Evolutionary conservation across 2,113 vertebrate genomes (phyloP).

Genomic region (Oxygymnocypris stewartii): DNA sequence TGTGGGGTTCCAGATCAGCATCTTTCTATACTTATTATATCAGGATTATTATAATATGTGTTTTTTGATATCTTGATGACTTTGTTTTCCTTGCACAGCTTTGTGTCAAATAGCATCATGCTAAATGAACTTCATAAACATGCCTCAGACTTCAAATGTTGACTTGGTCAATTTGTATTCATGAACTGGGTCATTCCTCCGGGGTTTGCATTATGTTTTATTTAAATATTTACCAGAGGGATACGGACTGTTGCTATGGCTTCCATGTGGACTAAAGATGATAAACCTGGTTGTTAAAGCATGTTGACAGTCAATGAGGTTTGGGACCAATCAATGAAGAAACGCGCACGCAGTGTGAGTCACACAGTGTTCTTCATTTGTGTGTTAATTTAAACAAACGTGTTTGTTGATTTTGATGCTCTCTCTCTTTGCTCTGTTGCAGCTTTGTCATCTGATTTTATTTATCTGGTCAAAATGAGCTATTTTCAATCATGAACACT

Average conservation of each 20-base stretch:
- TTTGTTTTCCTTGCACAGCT: not conserved
- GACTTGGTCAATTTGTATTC: conserved; percentile 30
- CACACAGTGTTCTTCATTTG: not conserved
- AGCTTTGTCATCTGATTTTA: not conserved
- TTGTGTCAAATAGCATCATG: not conserved
- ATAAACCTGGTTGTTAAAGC: conserved; percentile 4
- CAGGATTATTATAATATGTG: not conserved
- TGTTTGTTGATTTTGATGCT: not conserved
- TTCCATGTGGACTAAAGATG: not conserved
- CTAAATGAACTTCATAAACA: not conserved
- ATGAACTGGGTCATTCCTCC: not conserved
- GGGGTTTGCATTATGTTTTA: conserved; percentile 6
- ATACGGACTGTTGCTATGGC: conserved; percentile 7
- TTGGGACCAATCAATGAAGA: not conserved
- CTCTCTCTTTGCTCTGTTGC: not conserved
- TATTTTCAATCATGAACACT: not conserved
- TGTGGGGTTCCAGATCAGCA: not conserved
- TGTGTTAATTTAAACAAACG: not conserved
- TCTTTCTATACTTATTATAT: not conserved
- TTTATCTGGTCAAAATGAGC: not conserved
- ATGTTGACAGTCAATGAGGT: not conserved
- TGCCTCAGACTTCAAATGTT: not conserved
- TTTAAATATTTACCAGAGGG: conserved; percentile 16
- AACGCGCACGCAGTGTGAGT: not conserved
- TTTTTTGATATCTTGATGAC: not conserved